Conservation (phyloP, 2,797 vertebrate species). For the Sebastes oblongus region DNA sequence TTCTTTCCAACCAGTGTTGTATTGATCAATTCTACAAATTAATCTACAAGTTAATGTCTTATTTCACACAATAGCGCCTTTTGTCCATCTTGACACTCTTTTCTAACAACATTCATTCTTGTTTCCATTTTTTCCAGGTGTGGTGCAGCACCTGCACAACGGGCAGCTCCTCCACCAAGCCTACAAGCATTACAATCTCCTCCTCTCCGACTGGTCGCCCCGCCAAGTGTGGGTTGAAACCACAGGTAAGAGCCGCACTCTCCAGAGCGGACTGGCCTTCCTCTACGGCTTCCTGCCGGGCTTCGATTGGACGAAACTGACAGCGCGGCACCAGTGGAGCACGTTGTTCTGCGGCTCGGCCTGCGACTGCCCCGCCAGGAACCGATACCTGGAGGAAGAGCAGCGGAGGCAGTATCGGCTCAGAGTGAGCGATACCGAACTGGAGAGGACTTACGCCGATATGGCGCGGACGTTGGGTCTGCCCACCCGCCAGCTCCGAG, state of each 20-base stretch:
- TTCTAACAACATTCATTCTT: not conserved
- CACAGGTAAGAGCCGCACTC: constrained; percentile 93
- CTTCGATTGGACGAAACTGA: constrained; percentile 91
- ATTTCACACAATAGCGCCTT: not conserved
- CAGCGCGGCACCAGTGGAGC: constrained; percentile 91
- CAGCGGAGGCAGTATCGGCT: constrained; percentile 92
- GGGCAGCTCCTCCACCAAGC: constrained; percentile 90
- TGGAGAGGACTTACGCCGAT: constrained; percentile 88
- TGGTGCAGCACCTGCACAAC: constrained; percentile 93
- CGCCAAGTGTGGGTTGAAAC: constrained; percentile 92
- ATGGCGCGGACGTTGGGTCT: constrained; percentile 91
- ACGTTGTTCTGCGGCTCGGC: constrained; percentile 91
- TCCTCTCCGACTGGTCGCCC: constrained; percentile 83
- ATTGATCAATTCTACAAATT: not conserved
- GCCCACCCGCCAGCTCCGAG: constrained; percentile 88
- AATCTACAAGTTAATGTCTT: not conserved
- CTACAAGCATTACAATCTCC: constrained; percentile 88
- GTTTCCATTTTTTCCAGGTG: constrained; percentile 77
- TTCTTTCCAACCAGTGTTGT: not conserved
- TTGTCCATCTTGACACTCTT: no score
- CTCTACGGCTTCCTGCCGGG: constrained; percentile 90
- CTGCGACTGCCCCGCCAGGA: constrained; percentile 92
- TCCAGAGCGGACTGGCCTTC: constrained; percentile 93
- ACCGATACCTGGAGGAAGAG: constrained; percentile 92
- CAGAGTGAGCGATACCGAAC: constrained; percentile 83